Evolutionary conservation across 2,113 vertebrate genomes (phyloP).

Genomic region (Egretta garzetta): DNA sequence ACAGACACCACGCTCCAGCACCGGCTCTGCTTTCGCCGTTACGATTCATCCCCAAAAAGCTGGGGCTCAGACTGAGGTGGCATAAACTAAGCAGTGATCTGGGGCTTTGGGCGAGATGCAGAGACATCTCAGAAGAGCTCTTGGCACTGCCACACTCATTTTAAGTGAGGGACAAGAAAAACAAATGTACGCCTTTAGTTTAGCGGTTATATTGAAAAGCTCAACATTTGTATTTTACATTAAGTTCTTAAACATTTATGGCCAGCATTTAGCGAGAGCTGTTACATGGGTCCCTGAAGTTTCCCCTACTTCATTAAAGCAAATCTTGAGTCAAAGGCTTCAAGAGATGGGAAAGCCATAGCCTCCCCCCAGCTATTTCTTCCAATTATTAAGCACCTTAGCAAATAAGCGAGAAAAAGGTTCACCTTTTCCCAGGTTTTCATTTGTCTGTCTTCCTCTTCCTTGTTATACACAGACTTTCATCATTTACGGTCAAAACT

Average conservation of each 20-base stretch:
- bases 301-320: background rate
- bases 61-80: background rate
- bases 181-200: background rate
- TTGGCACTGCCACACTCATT: background rate
- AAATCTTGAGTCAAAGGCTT: background rate
- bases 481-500: background rate
- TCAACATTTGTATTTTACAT: background rate
- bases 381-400: background rate
- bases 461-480: background rate
- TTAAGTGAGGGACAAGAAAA: background rate
- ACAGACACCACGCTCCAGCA: accelerated
- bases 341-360: background rate
- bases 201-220: background rate
- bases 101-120: background rate
- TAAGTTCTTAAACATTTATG: background rate
- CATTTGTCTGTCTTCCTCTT: background rate
- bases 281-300: background rate
- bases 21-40: background rate
- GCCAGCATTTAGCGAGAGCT: background rate
- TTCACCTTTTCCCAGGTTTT: background rate
- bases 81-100: background rate
- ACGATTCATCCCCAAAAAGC: background rate
- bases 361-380: background rate
- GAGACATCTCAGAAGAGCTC: background rate
- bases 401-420: background rate